Evolutionary conservation across 2,113 vertebrate species (phyloP).

Genomic region (Phalacrocorax aristotelis): DNA sequence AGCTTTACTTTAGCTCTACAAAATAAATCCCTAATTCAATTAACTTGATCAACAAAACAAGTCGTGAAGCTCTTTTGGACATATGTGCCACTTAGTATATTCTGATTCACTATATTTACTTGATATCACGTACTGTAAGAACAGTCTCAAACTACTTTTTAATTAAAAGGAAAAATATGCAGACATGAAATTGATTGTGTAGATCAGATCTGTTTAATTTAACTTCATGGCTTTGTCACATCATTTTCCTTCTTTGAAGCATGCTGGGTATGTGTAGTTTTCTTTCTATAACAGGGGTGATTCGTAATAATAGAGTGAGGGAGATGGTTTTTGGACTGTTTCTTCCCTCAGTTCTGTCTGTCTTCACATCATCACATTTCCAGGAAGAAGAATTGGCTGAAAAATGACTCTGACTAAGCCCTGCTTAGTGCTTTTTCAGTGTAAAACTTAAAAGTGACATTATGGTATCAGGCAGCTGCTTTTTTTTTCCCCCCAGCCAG

Average conservation of each 20-base stretch:
- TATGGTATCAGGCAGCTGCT: conserved; percentile 67
- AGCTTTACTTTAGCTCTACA: not conserved
- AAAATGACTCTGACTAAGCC: conserved; percentile 70
- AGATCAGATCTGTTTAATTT: conserved; percentile 65
- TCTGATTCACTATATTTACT: conserved; percentile 23
- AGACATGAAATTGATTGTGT: conserved; percentile 16
- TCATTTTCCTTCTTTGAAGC: conserved; percentile 73
- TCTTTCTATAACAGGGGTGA: conserved; percentile 52
- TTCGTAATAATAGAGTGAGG: conserved; percentile 71
- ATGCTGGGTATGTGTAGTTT: conserved; percentile 43
- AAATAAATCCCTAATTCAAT: not conserved
- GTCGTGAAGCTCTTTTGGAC: not conserved
- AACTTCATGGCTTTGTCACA: conserved; percentile 59
- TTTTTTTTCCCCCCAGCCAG: conserved; percentile 29
- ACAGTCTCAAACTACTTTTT: conserved; percentile 8
- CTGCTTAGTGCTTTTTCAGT: conserved; percentile 62
- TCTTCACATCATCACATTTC: conserved; percentile 79
- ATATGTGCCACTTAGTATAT: not conserved
- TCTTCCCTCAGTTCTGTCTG: conserved; percentile 71
- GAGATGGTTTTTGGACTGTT: conserved; percentile 68
- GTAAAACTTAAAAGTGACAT: conserved; percentile 75
- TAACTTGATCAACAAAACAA: not conserved
- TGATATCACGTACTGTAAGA: not conserved
- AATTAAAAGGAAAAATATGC: conserved; percentile 43
- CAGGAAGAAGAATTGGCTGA: conserved; percentile 76